Conservation (phyloP, 2,797 vertebrate genomes). For the Xenentodon cancila region DNA sequence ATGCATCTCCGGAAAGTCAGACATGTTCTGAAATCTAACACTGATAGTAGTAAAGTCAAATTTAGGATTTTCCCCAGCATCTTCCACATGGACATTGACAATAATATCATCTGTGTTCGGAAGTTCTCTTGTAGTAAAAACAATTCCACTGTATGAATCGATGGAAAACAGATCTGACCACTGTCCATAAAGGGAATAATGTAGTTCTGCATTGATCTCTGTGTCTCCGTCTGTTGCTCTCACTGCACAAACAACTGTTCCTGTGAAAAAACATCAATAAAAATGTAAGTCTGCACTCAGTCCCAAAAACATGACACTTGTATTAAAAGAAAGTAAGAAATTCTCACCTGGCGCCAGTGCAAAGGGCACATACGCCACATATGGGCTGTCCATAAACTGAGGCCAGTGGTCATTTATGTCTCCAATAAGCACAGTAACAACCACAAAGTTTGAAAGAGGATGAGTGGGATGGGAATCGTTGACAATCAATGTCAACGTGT, state of each 20-base stretch:
- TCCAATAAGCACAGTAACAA: slow-evolving; percentile 73
- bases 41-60: slow-evolving; percentile 78
- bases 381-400: slow-evolving; percentile 80
- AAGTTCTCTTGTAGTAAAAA: slow-evolving; percentile 58
- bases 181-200: slow-evolving; percentile 77
- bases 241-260: slow-evolving; percentile 77
- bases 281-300: background rate
- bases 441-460: slow-evolving; percentile 75
- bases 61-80: slow-evolving; percentile 73
- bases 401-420: slow-evolving; percentile 83
- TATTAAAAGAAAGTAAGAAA: slow-evolving; percentile 6
- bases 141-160: slow-evolving; percentile 67
- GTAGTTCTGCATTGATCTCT: slow-evolving; percentile 78
- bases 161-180: slow-evolving; percentile 74
- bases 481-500: slow-evolving; percentile 72
- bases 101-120: slow-evolving; percentile 61
- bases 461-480: slow-evolving; percentile 67
- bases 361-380: slow-evolving; percentile 78
- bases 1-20: slow-evolving; percentile 75
- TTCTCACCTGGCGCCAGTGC: slow-evolving; percentile 69
- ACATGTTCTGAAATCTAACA: slow-evolving; percentile 74
- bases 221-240: slow-evolving; percentile 77
- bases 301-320: background rate
- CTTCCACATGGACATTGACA: slow-evolving; percentile 74
- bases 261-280: slow-evolving; percentile 53